Conservation (phyloP, 35 echinoderm and acorn worm species). For the Apostichopus parvimensis region DNA sequence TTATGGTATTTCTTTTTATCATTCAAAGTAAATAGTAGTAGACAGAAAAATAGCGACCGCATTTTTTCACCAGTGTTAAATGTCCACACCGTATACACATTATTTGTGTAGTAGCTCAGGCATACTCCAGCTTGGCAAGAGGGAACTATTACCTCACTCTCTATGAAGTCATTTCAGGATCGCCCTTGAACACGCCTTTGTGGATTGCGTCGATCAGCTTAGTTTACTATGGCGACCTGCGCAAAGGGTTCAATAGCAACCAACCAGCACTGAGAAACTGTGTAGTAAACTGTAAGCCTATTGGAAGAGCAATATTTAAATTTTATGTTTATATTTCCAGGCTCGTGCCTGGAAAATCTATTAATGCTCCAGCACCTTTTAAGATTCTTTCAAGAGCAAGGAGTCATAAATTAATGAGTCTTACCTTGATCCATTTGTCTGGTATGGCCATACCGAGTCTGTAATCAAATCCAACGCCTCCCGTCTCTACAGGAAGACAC, state of each 20-base stretch:
- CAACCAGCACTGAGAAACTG: conserved; percentile 23
- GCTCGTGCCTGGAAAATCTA: background rate
- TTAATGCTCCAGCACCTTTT: background rate
- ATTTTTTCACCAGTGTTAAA: conserved; percentile 46
- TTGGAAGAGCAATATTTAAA: conserved; percentile 28
- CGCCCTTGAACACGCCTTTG: conserved; percentile 48
- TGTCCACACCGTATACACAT: conserved; percentile 42
- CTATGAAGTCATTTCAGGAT: conserved; percentile 45
- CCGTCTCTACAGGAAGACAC: conserved; percentile 76
- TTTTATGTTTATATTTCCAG: conserved; percentile 34
- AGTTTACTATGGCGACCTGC: conserved; percentile 32
- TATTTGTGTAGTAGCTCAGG: conserved; percentile 38
- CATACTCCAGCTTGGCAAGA: conserved; percentile 19
- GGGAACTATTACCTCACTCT: conserved; percentile 39
- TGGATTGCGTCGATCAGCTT: conserved; percentile 39
- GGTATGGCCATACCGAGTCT: conserved; percentile 94
- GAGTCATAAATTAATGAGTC: background rate
- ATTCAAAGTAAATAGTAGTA: too few species aligned
- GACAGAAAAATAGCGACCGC: background rate
- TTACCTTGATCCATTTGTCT: conserved; percentile 98
- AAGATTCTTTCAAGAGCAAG: background rate
- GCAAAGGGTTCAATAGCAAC: conserved; percentile 55
- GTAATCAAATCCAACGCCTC: conserved; percentile 94
- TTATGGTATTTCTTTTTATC: too few species aligned
- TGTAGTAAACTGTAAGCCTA: conserved; percentile 30